Base-by-base conservation (phyloP, 64 coral and sea anemone genomes). In the Porites australiensis region DNA sequence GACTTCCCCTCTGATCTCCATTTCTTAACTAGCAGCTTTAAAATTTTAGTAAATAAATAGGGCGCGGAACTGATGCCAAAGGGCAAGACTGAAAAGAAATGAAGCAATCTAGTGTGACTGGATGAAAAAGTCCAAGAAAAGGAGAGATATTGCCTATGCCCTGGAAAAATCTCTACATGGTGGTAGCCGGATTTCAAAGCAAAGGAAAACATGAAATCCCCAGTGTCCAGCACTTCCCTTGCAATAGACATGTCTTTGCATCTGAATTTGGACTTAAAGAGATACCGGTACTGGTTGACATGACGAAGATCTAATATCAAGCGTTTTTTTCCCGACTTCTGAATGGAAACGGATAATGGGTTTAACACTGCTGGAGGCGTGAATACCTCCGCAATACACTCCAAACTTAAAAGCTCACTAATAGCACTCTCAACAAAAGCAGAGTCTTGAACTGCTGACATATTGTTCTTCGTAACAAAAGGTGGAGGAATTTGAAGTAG, bases 131-230 rank as follows among this genome's bases (percentile, higher is more conserved):
- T 16, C 52, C 91, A 70, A 87, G 12, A 55, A 53, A 87, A 75
- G 14, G 77, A 45, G 4, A 94, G 58, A 82, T 73, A 94, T 49
- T 88, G 64, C 49, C 91, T 74, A n/a, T 80, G 82, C 43, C 81
- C 77, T 12, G 83, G 19, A 7, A 93, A 88, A 10, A 93, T 93
- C 54, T 80, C 92, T 18, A 83, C 57, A 46, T 89, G 92, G 46
- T 94, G 92, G 47, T 94, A 82, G 8, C 85, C 85, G 44, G 85
- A 94, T 16, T 94, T 94, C 52, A 94, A 58, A 65, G 88, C 77
- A 82, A 93, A 88, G 47, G 83, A 70, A 79, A 93, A 87, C 91
- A 88, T 93, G 73, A 72, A 88, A 73, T 88, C 54, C 2, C 77
- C 75, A n/a, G 92, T 66, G 21, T 87, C 64, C 37, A 74, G 13